Base-by-base conservation (phyloP, 64 coral and sea anemone genomes). In the Exaiptasia diaphana region DNA sequence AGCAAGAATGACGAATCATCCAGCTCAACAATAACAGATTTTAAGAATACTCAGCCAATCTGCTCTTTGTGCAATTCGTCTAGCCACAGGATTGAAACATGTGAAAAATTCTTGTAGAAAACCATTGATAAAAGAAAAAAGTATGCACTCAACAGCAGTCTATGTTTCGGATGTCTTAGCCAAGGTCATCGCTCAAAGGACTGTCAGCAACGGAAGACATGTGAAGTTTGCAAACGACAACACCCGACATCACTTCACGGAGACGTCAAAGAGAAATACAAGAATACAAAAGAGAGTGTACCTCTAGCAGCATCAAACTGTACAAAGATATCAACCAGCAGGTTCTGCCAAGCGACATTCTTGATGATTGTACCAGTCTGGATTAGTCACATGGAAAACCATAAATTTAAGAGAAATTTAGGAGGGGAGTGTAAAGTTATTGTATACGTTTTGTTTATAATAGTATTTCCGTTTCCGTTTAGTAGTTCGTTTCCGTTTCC, bases 171-270 rank as follows among this genome's bases (percentile, higher is more conserved):
- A 32, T 93, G 67, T 25, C 53, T 93, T 27, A 17, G 83, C 17
- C 31, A 33, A 72, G 90, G 90, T 0, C 90, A 83, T 60, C 53
- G 55, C 18, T 93, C 83, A 6, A 93, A 75, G 29, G 22, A 82
- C 23, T 93, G 70, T 56, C n/a, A 76, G 7, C 27, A 87, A 22
- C 81, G 77, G 77, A 82, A 58, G 28, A 45, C 22, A n/a, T 82
- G 83, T 41, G 49, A 57, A n/a, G 49, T 43, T 25, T 87, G 90
- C 21, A 80, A 57, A 14, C 73, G 58, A 53, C 40, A 39, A 17
- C 83, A 93, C 64, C 77, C 77, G 2, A 87, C 83, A 0, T 49
- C 83, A 0, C 34, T 93, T 7, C 83, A 93, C 35, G 90, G 90
- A 3, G 83, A 93, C 48, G 24, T 73, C 39, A 85, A 73, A 29